Conservation (phyloP, 2,888 invertebrate species). For the Lithophane socia region DNA sequence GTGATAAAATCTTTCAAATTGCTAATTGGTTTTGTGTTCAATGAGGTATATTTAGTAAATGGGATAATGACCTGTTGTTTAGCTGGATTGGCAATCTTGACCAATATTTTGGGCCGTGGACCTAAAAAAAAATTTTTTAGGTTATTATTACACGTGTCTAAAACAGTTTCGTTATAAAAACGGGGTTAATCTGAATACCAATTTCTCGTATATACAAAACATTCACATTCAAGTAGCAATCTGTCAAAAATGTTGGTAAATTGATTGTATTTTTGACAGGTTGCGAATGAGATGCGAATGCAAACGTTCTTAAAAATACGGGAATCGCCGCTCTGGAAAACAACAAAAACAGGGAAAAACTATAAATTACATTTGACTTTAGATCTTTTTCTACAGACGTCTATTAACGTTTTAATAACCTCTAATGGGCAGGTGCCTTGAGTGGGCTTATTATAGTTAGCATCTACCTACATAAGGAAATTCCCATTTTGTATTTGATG, state of each 20-base stretch:
- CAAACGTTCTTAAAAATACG: no score
- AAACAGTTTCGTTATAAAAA: neutral
- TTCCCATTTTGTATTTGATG: neutral
- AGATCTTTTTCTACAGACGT: neutral
- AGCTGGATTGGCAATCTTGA: neutral
- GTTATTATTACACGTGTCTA: conserved; percentile 1
- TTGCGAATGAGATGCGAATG: no score
- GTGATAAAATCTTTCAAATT: conserved; percentile 1
- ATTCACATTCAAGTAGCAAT: no score
- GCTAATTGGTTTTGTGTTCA: neutral
- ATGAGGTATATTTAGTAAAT: neutral
- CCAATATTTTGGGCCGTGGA: conserved; percentile 1
- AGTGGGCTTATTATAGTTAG: neutral
- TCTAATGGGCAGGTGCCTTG: neutral
- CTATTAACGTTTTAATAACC: conserved; percentile 16
- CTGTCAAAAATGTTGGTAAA: no score
- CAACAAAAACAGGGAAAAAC: neutral
- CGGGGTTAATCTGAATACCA: neutral
- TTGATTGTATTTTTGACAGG: no score
- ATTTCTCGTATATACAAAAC: no score
- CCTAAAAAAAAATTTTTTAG: no score
- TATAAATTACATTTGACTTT: neutral
- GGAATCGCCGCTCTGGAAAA: neutral
- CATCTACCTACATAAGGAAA: neutral
- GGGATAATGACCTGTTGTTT: neutral